A percentile compares a stretch with the other conserved stretches of the same genome.
phyloP scores from a whole-genome alignment of 2,888 invertebrate species.

The Phania funesta region DNA sequence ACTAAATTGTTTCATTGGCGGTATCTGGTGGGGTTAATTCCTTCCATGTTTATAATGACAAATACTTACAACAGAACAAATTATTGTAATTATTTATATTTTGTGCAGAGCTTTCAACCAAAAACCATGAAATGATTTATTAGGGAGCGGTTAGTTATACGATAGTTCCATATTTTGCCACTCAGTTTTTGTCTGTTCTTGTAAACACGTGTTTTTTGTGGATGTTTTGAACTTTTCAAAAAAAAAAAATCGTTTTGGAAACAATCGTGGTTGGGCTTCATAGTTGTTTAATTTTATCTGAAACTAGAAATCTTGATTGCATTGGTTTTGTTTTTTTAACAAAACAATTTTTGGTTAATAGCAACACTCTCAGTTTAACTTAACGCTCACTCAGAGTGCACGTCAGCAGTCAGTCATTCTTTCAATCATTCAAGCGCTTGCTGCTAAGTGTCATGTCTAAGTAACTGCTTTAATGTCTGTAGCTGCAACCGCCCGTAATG shows the following conservation, averaged over 20 bases:
- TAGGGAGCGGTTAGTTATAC: slow-evolving; percentile 58
- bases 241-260: not conserved
- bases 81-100: slow-evolving; percentile 40
- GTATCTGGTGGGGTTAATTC: slow-evolving; percentile 26
- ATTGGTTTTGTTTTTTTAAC: slow-evolving; percentile 15
- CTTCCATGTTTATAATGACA: slow-evolving; percentile 21
- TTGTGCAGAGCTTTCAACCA: not conserved
- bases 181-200: slow-evolving; percentile 6
- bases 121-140: slow-evolving; percentile 38
- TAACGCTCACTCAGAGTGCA: slow-evolving; percentile 24
- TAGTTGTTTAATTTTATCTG: slow-evolving; percentile 39
- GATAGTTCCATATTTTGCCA: too few relatives aligned
- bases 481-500: not conserved
- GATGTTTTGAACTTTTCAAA: not conserved
- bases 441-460: slow-evolving; percentile 47
- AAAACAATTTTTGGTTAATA: slow-evolving; percentile 12
- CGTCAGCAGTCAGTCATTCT: slow-evolving; percentile 22
- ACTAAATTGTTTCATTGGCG: slow-evolving; percentile 2
- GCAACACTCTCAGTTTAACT: slow-evolving; percentile 41
- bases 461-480: slow-evolving; percentile 1
- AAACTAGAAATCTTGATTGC: slow-evolving; percentile 50
- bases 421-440: slow-evolving; percentile 30
- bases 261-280: not conserved
- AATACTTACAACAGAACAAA: slow-evolving; percentile 11
- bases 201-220: slow-evolving; percentile 53